Base-by-base conservation (phyloP, 2,888 invertebrate species). In the Pantelozetes paolii region DNA sequence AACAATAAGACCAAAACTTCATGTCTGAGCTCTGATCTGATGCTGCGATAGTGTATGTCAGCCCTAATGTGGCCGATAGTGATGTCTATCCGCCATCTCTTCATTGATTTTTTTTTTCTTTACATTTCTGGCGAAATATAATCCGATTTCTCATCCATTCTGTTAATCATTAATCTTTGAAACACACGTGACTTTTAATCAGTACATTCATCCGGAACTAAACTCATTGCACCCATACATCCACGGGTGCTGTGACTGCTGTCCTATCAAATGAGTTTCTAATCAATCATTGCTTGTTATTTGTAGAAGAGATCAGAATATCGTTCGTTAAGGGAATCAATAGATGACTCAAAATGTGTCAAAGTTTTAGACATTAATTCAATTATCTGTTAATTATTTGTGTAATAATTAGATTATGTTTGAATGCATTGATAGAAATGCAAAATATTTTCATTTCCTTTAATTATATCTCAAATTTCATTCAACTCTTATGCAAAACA, bases 221-320 rank as follows among this genome's bases (percentile, higher is more conserved):
- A 48, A n/a, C 5, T 9, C 48, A 48, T 18, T 6, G 40, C 40
- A 40, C n/a, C n/a, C n/a, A n/a, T n/a, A n/a, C n/a, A n/a, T n/a
- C n/a, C n/a, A n/a, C n/a, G n/a, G n/a, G n/a, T n/a, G n/a, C n/a
- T n/a, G n/a, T n/a, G n/a, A n/a, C n/a, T n/a, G n/a, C 3, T 20
- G 20, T 48, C 20, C 20, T n/a, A 48, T 48, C 20, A 48, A 48
- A 48, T 48, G 48, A 48, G 20, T 48, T n/a, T 20, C 5, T 48
- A 48, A 48, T 48, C 48, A 48, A 48, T 48, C 48, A 48, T 48
- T 48, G n/a, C n/a, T 48, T 48, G 48, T 48, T 48, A n/a, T n/a
- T n/a, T n/a, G 9, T 20, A 48, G 20, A 48, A 48, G n/a, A n/a
- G 48, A 48, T 48, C n/a, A 48, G n/a, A 11, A 11, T 20, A 20